Conservation (phyloP, 2,888 invertebrate genomes). For the Heteromurus nitidus region DNA sequence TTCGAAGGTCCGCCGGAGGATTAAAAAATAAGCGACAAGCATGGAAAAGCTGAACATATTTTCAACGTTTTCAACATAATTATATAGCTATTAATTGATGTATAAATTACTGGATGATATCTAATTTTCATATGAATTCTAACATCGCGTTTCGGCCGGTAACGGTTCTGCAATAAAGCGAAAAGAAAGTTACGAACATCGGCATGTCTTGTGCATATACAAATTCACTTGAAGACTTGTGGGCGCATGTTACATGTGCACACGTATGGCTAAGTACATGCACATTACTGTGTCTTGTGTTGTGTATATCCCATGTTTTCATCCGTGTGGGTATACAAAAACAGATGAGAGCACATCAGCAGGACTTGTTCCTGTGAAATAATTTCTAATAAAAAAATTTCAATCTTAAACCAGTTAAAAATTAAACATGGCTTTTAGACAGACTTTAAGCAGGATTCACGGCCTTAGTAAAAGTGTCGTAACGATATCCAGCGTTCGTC, state of each 20-base stretch:
- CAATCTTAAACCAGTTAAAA: no score
- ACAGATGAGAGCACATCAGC: background rate
- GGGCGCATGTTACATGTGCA: conserved; percentile 66
- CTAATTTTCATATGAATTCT: background rate
- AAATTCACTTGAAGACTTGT: conserved; percentile 68
- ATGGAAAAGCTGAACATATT: conserved; percentile 70
- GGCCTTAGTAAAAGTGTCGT: conserved; percentile 44
- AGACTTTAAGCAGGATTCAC: conserved; percentile 30
- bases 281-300: conserved; percentile 57
- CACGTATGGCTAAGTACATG: conserved; percentile 67
- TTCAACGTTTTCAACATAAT: no score
- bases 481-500: conserved; percentile 2
- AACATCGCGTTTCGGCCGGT: no score
- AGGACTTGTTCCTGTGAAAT: background rate
- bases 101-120: background rate
- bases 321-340: no score
- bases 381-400: background rate
- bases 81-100: no score
- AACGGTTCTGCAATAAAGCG: no score
- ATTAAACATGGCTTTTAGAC: conserved; percentile 43
- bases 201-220: no score
- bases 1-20: conserved; percentile 75
- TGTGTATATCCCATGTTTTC: background rate
- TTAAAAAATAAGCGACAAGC: conserved; percentile 72
- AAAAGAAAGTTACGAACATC: no score